phyloP scores from a whole-genome alignment of 2,113 vertebrate genomes.

The Enhydra lutris region DNA sequence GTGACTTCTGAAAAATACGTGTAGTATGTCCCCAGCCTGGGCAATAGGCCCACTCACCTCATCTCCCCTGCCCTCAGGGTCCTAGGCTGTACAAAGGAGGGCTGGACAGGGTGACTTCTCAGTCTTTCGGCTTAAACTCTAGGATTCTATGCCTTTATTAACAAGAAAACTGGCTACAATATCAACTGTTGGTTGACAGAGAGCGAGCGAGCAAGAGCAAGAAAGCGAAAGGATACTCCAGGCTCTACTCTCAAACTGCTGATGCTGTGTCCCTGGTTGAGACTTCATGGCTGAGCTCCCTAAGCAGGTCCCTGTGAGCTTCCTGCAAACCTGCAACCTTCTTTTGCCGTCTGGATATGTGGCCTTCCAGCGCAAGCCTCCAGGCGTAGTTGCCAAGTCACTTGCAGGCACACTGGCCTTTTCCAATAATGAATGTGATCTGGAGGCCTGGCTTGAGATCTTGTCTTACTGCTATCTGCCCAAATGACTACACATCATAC shows the following conservation, averaged over 20 bases:
- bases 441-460: slow-evolving; percentile 14
- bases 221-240: fast-evolving
- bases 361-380: background rate
- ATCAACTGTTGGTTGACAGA: background rate
- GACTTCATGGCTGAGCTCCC: background rate
- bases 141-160: background rate
- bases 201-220: background rate
- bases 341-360: background rate
- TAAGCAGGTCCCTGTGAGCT: background rate
- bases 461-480: background rate
- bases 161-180: background rate
- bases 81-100: background rate
- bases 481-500: background rate
- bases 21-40: background rate
- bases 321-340: background rate
- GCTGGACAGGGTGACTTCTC: background rate
- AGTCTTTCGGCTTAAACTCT: background rate
- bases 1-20: background rate
- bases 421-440: background rate
- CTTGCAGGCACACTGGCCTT: background rate
- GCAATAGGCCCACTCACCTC: background rate
- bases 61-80: background rate
- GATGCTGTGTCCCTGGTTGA: background rate
- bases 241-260: background rate
- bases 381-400: background rate